Conservation (phyloP, 1,140 invertebrate genomes). For the Drosophila suzukii region DNA sequence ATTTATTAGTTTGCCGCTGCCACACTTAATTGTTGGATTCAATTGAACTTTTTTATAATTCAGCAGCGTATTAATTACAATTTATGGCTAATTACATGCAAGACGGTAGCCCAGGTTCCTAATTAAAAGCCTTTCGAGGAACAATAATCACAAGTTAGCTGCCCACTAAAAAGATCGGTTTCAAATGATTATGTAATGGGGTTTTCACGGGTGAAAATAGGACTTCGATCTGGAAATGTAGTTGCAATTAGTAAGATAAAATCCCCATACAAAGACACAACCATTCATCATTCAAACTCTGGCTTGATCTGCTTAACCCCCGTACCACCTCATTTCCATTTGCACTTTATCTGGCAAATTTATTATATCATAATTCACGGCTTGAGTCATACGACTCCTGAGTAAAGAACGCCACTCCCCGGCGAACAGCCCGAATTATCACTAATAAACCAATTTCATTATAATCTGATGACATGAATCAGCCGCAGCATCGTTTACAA, state of each 20-base stretch:
- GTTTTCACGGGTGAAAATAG: too few relatives aligned
- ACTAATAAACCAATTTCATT: slow-evolving; percentile 79
- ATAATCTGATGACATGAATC: slow-evolving; percentile 71
- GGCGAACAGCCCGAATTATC: slow-evolving; percentile 56
- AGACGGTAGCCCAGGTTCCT: slow-evolving; percentile 39
- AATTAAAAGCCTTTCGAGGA: slow-evolving; percentile 46
- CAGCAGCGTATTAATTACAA: slow-evolving; percentile 41
- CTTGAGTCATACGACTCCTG: slow-evolving; percentile 45
- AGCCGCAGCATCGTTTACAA: slow-evolving; percentile 51
- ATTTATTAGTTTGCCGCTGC: slow-evolving; percentile 51
- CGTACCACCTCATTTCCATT: slow-evolving; percentile 47
- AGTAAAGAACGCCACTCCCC: slow-evolving; percentile 45
- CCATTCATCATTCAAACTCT: neutral
- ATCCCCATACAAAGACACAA: neutral
- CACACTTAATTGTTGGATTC: slow-evolving; percentile 49
- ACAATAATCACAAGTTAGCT: slow-evolving; percentile 38
- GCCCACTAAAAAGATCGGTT: too few relatives aligned
- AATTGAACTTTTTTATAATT: slow-evolving; percentile 48
- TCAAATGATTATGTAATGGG: too few relatives aligned
- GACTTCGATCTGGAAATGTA: neutral
- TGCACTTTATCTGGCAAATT: slow-evolving; percentile 47
- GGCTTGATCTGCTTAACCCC: slow-evolving; percentile 2
- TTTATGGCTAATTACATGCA: slow-evolving; percentile 53
- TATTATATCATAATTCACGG: slow-evolving; percentile 66
- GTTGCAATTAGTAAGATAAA: too few relatives aligned